Conservation (phyloP, 2,113 vertebrate genomes). For the Eptatretus burgeri region DNA sequence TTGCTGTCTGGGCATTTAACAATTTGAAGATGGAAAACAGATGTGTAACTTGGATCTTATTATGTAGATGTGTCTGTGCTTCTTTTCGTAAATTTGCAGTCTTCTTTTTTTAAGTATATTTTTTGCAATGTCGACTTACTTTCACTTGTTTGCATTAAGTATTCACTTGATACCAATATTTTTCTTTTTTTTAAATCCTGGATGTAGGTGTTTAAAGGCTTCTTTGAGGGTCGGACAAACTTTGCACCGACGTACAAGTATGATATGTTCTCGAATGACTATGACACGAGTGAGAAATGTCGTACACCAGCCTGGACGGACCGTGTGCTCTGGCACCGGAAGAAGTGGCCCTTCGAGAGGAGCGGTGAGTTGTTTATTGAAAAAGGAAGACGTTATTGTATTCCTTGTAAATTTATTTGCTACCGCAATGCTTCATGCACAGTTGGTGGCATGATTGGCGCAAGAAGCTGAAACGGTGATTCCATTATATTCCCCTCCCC, state of each 20-base stretch:
- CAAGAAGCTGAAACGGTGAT: background rate
- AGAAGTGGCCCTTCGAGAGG: slow-evolving; percentile 84
- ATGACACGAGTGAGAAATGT: slow-evolving; percentile 94
- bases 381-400: background rate
- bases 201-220: slow-evolving; percentile 51
- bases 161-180: slow-evolving; percentile 7
- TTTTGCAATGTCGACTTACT: too few relatives aligned
- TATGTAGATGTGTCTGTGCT: too few relatives aligned
- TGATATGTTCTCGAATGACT: slow-evolving; percentile 90
- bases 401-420: background rate
- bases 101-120: background rate
- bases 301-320: slow-evolving; percentile 92
- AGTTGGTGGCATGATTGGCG: background rate
- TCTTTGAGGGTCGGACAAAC: slow-evolving; percentile 63
- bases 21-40: too few relatives aligned
- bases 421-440: background rate
- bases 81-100: background rate
- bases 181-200: slow-evolving; percentile 8
- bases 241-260: slow-evolving; percentile 96
- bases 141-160: too few relatives aligned
- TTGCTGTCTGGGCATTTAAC: too few relatives aligned
- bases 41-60: too few relatives aligned
- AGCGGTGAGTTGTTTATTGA: slow-evolving; percentile 26
- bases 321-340: slow-evolving; percentile 73
- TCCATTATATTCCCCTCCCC: slow-evolving; percentile 9